A percentile compares a stretch with the other conserved stretches of the same genome.
Evolutionary conservation across 2,888 invertebrate species (phyloP).

Genomic region (Dynastes grantii): DNA sequence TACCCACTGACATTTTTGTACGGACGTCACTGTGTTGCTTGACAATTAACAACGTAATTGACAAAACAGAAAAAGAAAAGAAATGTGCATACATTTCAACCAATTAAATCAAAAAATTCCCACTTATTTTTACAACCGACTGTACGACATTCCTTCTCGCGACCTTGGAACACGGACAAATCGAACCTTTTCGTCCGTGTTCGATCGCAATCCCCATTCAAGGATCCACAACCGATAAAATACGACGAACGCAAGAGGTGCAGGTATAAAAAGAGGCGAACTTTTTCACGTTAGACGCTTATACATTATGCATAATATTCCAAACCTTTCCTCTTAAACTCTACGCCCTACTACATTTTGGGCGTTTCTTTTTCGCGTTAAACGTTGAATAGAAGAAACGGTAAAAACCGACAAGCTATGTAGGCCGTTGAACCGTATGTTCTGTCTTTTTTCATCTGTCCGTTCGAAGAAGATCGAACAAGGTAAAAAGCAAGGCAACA

Average conservation of each 20-base stretch:
- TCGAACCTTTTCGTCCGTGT: conserved; percentile 12
- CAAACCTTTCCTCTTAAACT: neutral
- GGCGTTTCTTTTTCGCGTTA: conserved; percentile 32
- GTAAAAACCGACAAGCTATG: conserved; percentile 48
- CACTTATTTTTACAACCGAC: conserved; percentile 3
- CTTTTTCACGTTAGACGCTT: neutral
- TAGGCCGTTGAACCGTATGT: conserved; percentile 55
- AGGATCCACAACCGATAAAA: neutral
- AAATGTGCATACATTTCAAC: no score
- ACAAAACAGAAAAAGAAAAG: no score
- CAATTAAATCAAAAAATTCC: neutral
- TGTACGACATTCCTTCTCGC: conserved; percentile 7
- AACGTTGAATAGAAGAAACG: conserved; percentile 51
- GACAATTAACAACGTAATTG: no score
- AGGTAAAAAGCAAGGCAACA: conserved; percentile 32
- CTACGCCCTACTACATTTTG: neutral
- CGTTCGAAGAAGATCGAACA: conserved; percentile 30
- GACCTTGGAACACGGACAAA: neutral
- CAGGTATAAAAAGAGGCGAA: neutral
- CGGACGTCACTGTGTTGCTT: no score
- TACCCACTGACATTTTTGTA: no score
- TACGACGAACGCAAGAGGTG: neutral
- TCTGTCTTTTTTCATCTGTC: conserved; percentile 17
- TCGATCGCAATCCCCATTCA: conserved; percentile 8
- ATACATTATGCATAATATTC: conserved; percentile 3